Conservation (phyloP, 2,797 vertebrate genomes). For the Sparus aurata region DNA sequence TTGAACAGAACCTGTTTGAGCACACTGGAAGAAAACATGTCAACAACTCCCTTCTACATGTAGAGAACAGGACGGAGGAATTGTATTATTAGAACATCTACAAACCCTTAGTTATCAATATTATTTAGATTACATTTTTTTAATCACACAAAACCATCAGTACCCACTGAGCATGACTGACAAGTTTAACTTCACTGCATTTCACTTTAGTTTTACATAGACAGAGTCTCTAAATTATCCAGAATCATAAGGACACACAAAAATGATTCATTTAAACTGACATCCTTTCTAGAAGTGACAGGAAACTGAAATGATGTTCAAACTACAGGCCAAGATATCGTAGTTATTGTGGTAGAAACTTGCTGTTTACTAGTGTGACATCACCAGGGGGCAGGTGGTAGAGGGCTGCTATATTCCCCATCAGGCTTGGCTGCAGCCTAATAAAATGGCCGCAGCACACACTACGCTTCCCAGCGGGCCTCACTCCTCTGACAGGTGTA, state of each 20-base stretch:
- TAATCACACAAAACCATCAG: too few relatives aligned
- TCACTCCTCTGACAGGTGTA: too few relatives aligned
- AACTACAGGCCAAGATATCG: not conserved
- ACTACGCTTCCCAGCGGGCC: too few relatives aligned
- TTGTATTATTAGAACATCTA: too few relatives aligned
- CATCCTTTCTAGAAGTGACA: not conserved
- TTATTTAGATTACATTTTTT: too few relatives aligned
- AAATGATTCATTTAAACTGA: constrained; percentile 6
- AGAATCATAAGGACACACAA: constrained; percentile 32
- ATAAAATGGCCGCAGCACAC: too few relatives aligned
- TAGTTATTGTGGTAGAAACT: not conserved
- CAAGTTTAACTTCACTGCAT: constrained; percentile 2
- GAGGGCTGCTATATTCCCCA: too few relatives aligned
- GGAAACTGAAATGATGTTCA: not conserved
- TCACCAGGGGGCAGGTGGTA: too few relatives aligned
- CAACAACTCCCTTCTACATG: not conserved
- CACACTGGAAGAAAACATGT: too few relatives aligned
- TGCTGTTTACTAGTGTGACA: not conserved
- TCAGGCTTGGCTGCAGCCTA: too few relatives aligned
- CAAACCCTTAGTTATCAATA: too few relatives aligned
- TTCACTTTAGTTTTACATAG: constrained; percentile 19
- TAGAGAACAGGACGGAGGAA: not conserved
- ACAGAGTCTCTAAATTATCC: constrained; percentile 30
- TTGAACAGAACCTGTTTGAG: not conserved
- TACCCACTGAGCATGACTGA: too few relatives aligned